Conservation (phyloP, 2,797 vertebrate genomes). For the Periparus ater region DNA sequence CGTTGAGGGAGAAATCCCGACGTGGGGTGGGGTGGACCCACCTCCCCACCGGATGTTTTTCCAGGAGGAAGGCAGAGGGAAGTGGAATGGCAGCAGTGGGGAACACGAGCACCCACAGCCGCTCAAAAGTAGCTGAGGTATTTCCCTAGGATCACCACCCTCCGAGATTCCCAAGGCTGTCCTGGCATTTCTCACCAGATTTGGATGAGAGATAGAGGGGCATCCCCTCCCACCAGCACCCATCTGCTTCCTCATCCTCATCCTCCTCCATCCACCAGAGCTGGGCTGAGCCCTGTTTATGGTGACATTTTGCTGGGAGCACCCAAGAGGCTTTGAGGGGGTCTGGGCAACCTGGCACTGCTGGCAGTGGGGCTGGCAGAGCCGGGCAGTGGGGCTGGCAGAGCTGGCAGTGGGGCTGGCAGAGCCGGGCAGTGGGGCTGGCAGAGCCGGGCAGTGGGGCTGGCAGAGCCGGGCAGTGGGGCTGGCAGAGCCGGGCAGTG, state of each 20-base stretch:
- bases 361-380: not conserved
- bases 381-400: not conserved
- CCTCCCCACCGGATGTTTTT: not conserved
- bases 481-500: not conserved
- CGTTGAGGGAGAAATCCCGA: rapidly evolving
- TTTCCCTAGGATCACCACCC: not conserved
- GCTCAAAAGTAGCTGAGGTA: not conserved
- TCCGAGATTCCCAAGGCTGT: rapidly evolving
- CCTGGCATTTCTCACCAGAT: not conserved
- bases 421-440: no score
- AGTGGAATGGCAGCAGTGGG: rapidly evolving
- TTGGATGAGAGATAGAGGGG: not conserved
- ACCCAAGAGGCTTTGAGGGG: not conserved
- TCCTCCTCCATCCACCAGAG: not conserved
- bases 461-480: not conserved
- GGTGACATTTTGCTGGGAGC: not conserved
- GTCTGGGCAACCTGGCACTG: not conserved
- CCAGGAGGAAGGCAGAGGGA: not conserved
- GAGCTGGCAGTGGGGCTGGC: no score
- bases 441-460: no score
- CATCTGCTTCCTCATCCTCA: not conserved
- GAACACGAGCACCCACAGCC: rapidly evolving
- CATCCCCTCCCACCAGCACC: not conserved
- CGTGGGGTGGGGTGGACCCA: rapidly evolving
- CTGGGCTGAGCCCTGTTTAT: rapidly evolving